Evolutionary conservation across 2,113 vertebrate genomes (phyloP).

Genomic region (Gambusia affinis): DNA sequence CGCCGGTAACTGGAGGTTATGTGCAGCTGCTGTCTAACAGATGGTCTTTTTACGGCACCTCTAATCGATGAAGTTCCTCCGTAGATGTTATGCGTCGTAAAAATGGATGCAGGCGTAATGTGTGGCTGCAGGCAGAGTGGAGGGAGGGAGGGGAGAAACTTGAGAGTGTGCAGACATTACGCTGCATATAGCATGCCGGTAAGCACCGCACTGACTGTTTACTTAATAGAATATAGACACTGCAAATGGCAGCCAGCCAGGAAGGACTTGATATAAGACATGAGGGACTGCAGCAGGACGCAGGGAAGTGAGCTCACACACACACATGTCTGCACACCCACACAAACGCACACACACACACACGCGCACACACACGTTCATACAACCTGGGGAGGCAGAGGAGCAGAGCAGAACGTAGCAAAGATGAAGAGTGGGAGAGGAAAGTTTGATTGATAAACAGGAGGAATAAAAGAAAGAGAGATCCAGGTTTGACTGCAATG

Average conservation of each 20-base stretch:
- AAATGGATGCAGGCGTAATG: conserved; percentile 3
- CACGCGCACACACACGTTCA: not conserved
- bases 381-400: not conserved
- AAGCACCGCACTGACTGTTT: conserved; percentile 31
- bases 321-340: not conserved
- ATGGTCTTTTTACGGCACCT: conserved; percentile 6
- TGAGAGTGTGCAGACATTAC: conserved; percentile 12
- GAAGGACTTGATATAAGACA: conserved; percentile 40
- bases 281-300: conserved; percentile 30
- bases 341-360: not conserved
- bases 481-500: conserved; percentile 54
- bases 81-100: conserved; percentile 10
- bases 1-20: conserved; percentile 1
- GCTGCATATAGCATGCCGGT: not conserved
- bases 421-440: not conserved
- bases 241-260: conserved; percentile 24
- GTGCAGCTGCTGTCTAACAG: conserved; percentile 26
- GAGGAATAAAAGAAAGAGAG: not conserved
- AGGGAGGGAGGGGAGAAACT: not conserved
- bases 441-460: not conserved
- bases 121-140: conserved; percentile 4
- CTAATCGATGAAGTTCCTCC: not conserved
- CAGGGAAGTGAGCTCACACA: not conserved
- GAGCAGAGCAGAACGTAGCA: conserved; percentile 1
- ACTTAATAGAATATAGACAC: conserved; percentile 26